phyloP scores from a whole-genome alignment of 2,113 vertebrate genomes.

The Nibea albiflora region DNA sequence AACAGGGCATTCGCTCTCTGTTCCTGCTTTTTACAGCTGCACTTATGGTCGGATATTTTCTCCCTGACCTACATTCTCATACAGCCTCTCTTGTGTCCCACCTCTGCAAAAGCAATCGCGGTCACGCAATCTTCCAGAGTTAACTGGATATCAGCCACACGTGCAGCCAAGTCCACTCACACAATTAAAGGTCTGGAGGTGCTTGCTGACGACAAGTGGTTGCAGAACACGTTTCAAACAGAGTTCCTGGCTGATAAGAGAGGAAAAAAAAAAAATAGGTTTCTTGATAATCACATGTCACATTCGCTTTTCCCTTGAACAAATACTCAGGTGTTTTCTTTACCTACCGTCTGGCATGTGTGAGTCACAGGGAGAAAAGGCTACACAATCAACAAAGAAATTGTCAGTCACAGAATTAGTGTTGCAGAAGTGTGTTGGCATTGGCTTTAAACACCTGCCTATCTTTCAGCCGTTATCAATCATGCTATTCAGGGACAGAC shows the following conservation, averaged over 20 bases:
- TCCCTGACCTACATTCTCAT: conserved; percentile 63
- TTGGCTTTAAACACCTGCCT: background rate
- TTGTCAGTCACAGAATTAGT: background rate
- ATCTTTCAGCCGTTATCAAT: background rate
- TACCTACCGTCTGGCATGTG: conserved; percentile 20
- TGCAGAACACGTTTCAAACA: conserved; percentile 27
- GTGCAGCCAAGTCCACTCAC: conserved; percentile 17
- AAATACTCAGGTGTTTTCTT: conserved; percentile 53
- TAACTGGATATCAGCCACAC: conserved; percentile 38
- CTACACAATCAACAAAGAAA: background rate
- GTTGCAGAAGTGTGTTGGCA: background rate
- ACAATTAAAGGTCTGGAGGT: conserved; percentile 20
- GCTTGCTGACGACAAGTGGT: conserved; percentile 38
- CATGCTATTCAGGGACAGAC: background rate
- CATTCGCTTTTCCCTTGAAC: conserved; percentile 18
- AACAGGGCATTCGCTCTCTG: background rate
- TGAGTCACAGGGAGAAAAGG: background rate
- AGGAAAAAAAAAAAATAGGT: background rate
- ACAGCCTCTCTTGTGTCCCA: conserved; percentile 8
- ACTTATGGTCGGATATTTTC: conserved; percentile 31
- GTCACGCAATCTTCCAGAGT: conserved; percentile 9
- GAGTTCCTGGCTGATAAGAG: conserved; percentile 35
- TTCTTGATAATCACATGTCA: conserved; percentile 19
- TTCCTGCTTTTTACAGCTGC: conserved; percentile 26
- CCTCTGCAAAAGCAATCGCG: conserved; percentile 17